phyloP scores from a whole-genome alignment of 2,797 vertebrate genomes.

The Adrianichthys oophorus region DNA sequence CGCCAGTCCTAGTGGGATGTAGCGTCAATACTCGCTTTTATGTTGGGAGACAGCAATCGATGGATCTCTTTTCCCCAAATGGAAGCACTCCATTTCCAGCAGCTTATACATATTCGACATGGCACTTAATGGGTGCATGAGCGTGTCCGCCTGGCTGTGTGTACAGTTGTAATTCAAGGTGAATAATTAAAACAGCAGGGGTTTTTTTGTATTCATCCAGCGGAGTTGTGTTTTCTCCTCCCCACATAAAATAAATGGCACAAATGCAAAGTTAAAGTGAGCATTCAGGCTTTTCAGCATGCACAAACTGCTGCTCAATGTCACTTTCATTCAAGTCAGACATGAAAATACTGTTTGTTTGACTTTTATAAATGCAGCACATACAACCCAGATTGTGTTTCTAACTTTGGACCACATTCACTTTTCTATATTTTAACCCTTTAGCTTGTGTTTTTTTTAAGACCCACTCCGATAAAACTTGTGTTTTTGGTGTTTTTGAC shows the following conservation, averaged over 20 bases:
- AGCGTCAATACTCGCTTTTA: constrained; percentile 69
- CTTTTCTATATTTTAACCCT: no score
- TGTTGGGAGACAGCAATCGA: constrained; percentile 71
- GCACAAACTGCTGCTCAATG: constrained; percentile 4
- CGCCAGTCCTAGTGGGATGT: constrained; percentile 49
- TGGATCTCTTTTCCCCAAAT: constrained; percentile 59
- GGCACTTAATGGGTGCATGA: constrained; percentile 60
- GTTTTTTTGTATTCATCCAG: constrained; percentile 34
- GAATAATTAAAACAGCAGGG: constrained; percentile 53
- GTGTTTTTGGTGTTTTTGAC: no score
- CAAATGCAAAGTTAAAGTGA: constrained; percentile 19
- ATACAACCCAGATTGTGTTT: no score
- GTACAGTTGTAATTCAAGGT: constrained; percentile 47
- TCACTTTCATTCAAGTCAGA: neutral
- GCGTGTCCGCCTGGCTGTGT: constrained; percentile 24
- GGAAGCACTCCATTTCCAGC: constrained; percentile 73
- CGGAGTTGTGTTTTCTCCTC: neutral
- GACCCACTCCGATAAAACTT: no score
- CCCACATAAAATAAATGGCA: neutral
- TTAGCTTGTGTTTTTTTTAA: no score
- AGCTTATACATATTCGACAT: constrained; percentile 68
- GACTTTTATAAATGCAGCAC: neutral
- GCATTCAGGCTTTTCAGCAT: neutral
- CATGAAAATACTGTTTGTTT: neutral
- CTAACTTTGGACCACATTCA: no score